phyloP scores from a whole-genome alignment of 2,888 invertebrate species.

The Limnephilus lunatus region DNA sequence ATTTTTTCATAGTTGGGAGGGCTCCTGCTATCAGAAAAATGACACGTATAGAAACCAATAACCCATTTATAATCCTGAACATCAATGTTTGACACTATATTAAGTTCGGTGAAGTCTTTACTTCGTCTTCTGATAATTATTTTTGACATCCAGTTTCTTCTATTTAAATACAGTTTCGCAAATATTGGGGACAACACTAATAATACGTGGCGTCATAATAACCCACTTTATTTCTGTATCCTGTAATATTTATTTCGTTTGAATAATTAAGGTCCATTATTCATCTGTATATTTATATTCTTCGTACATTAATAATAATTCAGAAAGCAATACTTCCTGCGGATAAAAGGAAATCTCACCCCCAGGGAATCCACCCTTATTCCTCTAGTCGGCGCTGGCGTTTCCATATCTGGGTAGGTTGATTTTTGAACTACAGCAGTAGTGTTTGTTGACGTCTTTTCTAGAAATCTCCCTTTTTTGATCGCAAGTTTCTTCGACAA shows the following conservation, averaged over 20 bases:
- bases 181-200: not conserved
- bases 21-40: too few relatives aligned
- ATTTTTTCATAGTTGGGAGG: too few relatives aligned
- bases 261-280: not conserved
- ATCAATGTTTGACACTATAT: too few relatives aligned
- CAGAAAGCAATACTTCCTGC: conserved; percentile 2
- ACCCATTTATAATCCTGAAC: too few relatives aligned
- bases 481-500: conserved; percentile 46
- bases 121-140: too few relatives aligned
- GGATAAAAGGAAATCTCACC: not conserved
- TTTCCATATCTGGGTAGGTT: not conserved
- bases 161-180: not conserved
- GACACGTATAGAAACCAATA: too few relatives aligned
- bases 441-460: conserved; percentile 39
- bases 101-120: too few relatives aligned
- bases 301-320: not conserved
- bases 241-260: not conserved
- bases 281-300: not conserved
- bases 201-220: not conserved
- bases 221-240: not conserved
- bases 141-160: too few relatives aligned
- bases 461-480: conserved; percentile 19
- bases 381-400: not conserved
- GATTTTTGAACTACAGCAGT: not conserved
- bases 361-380: not conserved